A percentile compares a stretch with the other conserved stretches of the same genome.
Evolutionary conservation across 2,888 invertebrate genomes (phyloP).

Genomic region (Globia sparganii): DNA sequence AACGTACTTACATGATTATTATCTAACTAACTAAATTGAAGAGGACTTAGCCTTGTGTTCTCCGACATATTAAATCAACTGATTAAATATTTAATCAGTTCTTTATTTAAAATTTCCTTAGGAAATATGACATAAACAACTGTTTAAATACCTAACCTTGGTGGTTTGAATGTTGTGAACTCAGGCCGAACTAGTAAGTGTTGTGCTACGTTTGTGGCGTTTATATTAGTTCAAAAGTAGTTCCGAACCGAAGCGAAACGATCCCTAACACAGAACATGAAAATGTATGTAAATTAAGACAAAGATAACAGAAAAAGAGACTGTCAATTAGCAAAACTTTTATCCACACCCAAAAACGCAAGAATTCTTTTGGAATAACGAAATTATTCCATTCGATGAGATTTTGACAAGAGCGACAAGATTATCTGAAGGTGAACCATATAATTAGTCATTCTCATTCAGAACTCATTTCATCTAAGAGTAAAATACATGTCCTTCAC

Average conservation of each 20-base stretch:
- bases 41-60: no score
- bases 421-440: constrained; percentile 62
- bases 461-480: constrained; percentile 66
- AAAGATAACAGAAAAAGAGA: constrained; percentile 24
- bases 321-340: constrained; percentile 14
- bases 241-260: neutral
- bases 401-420: constrained; percentile 41
- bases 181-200: no score
- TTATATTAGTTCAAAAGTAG: neutral
- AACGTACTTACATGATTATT: neutral
- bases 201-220: no score
- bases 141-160: no score
- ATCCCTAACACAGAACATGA: neutral
- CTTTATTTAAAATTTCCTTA: no score
- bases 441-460: constrained; percentile 71
- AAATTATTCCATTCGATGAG: constrained; percentile 53
- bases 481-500: constrained; percentile 70
- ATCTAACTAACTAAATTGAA: neutral
- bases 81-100: no score
- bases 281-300: neutral
- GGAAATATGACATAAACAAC: no score
- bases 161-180: no score
- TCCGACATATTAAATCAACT: no score
- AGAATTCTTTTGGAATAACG: constrained; percentile 33
- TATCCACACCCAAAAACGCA: constrained; percentile 8